phyloP scores from a whole-genome alignment of 1,140 invertebrate genomes.

The Ladona fulva region DNA sequence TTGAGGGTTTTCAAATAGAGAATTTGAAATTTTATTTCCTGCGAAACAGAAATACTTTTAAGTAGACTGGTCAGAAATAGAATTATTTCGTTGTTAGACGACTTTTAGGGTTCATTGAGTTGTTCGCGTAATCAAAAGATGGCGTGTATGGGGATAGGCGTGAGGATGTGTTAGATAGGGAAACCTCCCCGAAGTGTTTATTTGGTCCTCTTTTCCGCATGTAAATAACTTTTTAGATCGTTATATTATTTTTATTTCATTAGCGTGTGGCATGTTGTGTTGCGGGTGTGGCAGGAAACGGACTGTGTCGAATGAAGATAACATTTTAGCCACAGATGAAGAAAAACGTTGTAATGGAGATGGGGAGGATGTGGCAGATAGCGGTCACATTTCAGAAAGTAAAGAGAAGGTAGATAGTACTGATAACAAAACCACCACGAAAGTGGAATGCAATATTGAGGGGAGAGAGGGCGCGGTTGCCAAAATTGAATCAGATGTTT shows the following conservation, averaged over 20 bases:
- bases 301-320: neutral
- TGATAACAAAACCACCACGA: neutral
- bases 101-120: neutral
- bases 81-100: neutral
- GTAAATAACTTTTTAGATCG: neutral
- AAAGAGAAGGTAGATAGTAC: neutral
- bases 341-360: neutral
- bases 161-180: neutral
- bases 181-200: too few relatives aligned
- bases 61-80: too few relatives aligned
- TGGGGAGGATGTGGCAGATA: neutral
- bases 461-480: neutral
- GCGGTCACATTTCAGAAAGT: neutral
- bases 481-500: neutral
- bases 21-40: too few relatives aligned
- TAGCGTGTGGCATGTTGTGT: neutral
- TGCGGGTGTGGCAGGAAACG: constrained; percentile 5
- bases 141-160: neutral
- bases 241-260: neutral
- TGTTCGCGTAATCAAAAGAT: neutral
- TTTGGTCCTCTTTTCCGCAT: too few relatives aligned
- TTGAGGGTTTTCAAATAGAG: too few relatives aligned
- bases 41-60: too few relatives aligned
- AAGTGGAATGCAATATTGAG: neutral
- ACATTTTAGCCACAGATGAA: neutral